These are phyloP conservation scores for Baryphthengus martii DNA, from an alignment of 2,113 vertebrate genomes.

Conservation along the genomic window DNA sequence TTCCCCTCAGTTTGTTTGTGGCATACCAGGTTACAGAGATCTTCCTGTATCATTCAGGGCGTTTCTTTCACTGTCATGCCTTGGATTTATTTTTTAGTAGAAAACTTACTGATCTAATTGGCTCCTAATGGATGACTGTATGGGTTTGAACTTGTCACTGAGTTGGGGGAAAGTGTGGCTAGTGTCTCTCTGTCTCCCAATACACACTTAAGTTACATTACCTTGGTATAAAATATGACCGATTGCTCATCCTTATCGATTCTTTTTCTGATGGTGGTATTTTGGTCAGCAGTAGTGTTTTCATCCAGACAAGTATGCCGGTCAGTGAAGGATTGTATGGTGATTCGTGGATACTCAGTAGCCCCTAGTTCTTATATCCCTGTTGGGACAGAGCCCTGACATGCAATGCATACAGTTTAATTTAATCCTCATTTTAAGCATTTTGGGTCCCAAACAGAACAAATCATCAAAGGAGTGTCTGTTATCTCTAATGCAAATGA, in stretches of 20 bases:
- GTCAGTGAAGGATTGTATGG: not conserved
- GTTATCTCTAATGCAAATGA: not conserved
- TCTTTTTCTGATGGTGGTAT: not conserved
- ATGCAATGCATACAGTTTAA: not conserved
- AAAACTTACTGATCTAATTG: not conserved
- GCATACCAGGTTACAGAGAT: accelerated
- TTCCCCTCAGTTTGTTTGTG: not conserved
- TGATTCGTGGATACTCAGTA: not conserved
- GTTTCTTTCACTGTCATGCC: not conserved
- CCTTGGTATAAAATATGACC: not conserved
- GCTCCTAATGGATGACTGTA: not conserved
- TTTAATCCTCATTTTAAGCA: not conserved
- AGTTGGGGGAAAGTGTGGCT: not conserved
- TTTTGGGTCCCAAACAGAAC: not conserved
- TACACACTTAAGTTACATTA: not conserved
- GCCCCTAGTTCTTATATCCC: not conserved
- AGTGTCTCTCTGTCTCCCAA: not conserved
- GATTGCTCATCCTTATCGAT: accelerated
- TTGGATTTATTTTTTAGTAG: not conserved
- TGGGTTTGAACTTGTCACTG: not conserved
- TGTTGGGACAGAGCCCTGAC: not conserved
- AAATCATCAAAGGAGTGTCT: not conserved
- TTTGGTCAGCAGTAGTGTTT: not conserved
- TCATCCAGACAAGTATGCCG: not conserved
- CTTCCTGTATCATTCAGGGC: not conserved